Evolutionary conservation across 2,113 vertebrate species (phyloP), one percentile per base, ranked within the genome.

Genomic region (Ammodytes marinus): DNA sequence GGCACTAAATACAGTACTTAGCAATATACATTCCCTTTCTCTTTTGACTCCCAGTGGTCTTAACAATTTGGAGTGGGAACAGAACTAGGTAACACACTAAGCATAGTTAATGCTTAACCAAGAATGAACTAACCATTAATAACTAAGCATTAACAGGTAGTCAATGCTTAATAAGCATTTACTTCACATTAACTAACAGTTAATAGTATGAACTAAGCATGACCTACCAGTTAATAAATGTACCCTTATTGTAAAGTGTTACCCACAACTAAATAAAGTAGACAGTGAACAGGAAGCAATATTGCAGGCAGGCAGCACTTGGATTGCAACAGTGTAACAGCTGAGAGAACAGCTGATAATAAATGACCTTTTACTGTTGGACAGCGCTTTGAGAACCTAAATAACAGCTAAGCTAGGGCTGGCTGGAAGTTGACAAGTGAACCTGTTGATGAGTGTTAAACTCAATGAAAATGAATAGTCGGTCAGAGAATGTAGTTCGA

Each of bases 391-490:
- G n/a, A 70, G 1, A 43, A 40, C n/a, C 53, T 9, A 46, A 4
- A 13, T 49, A 7, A 35, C 35, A 63, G 14, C 10, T 53, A 0
- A 52, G 1, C 49, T 0, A 15, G 0, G 0, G 8, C 27, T 57
- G 17, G 4, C 43, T 63, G 72, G 37, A 19, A 27, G 15, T 12
- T 15, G 0, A 1, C 0, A 17, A 39, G 9, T 0, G 0, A 66
- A 57, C 0, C 57, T 27, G 4, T 0, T 73, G 0, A 8, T 10
- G 35, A n/a, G 0, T 61, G 40, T 47, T 77, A 11, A 2, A 11
- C 50, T 72, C 8, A 72, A 15, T 2, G 14, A 35, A 3, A 58
- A 12, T 43, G 6, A 13, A 42, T 4, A 6, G 45, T 35, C 0
- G 1, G 53, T 17, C 8, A 15, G 63, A 58, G 13, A 3, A 3